A percentile compares a stretch with the other conserved stretches of the same genome.
These are phyloP conservation scores for Drosophila rellima DNA, from an alignment of 2,888 invertebrate genomes.

Conservation along the genomic window DNA sequence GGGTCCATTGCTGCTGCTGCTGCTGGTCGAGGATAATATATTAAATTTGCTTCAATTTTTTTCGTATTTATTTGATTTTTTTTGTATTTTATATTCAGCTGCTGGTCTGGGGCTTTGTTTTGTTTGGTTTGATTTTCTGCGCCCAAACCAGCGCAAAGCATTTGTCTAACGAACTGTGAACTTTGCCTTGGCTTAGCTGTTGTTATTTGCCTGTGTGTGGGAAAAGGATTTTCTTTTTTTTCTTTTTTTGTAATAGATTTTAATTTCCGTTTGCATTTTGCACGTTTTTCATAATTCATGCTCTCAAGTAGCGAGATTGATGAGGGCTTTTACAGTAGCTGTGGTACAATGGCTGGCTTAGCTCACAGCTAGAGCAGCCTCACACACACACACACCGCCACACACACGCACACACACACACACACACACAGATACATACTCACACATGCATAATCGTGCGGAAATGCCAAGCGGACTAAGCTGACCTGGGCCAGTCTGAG, in stretches of 20 bases:
- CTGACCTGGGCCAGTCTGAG: conserved; percentile 69
- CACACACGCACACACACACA: conserved; percentile 27
- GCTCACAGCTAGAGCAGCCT: conserved; percentile 23
- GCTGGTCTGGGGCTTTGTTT: conserved; percentile 6
- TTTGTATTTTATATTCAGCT: conserved; percentile 4
- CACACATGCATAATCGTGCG: conserved; percentile 71
- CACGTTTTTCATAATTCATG: conserved; percentile 81
- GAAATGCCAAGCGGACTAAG: conserved; percentile 77
- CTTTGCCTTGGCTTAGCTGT: conserved; percentile 53
- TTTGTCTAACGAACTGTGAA: conserved; percentile 80
- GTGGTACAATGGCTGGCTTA: conserved; percentile 56
- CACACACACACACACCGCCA: conserved; percentile 24
- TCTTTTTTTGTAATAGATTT: conserved; percentile 66
- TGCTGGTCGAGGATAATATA: conserved; percentile 51
- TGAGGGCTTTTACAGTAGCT: conserved; percentile 62
- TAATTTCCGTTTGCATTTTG: conserved; percentile 80
- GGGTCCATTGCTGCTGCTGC: conserved; percentile 10
- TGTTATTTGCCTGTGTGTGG: conserved; percentile 22
- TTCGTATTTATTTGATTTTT: conserved; percentile 13
- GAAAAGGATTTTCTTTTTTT: conserved; percentile 27
- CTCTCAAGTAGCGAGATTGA: conserved; percentile 79
- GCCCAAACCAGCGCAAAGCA: conserved; percentile 47
- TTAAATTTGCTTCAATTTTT: conserved; percentile 62
- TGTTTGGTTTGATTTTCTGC: conserved; percentile 57
- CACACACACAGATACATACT: conserved; percentile 20